Percentiles rank a stretch among this genome's conserved stretches.
Conservation (phyloP, 30 jellyfish, hydroid and myxozoan species). For the Rhopilema esculentum region DNA sequence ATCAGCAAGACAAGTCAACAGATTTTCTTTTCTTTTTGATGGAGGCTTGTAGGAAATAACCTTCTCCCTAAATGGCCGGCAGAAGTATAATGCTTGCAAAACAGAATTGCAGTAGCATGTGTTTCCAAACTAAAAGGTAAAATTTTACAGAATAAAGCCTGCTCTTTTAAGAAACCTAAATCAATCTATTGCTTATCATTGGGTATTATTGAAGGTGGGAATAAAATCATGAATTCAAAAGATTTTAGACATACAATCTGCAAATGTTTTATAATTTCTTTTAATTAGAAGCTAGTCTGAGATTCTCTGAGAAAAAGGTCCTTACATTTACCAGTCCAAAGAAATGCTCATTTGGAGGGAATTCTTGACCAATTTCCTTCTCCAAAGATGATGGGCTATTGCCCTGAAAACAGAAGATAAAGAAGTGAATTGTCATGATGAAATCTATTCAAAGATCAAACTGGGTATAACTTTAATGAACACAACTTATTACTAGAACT, state of each 20-base stretch:
- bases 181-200: too few species aligned
- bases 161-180: too few species aligned
- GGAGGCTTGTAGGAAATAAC: conserved; percentile 92
- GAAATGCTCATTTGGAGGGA: conserved; percentile 95
- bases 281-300: too few species aligned
- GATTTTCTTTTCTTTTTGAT: conserved; percentile 90
- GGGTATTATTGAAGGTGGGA: too few species aligned
- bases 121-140: conserved; percentile 89
- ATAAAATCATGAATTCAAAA: too few species aligned
- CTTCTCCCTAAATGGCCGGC: conserved; percentile 98
- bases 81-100: conserved; percentile 95
- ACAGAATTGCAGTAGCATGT: conserved; percentile 99
- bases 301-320: too few species aligned
- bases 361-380: conserved; percentile 94
- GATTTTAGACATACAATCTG: too few species aligned
- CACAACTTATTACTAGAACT: too few species aligned
- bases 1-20: conserved; percentile 92
- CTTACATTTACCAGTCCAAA: conserved; percentile 98
- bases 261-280: too few species aligned
- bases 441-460: too few species aligned
- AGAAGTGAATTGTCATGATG: neutral
- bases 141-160: neutral
- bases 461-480: too few species aligned
- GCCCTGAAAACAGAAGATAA: conserved; percentile 74
- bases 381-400: conserved; percentile 95